Conservation (phyloP, 1,140 invertebrate species). For the Brachionus angularis region DNA sequence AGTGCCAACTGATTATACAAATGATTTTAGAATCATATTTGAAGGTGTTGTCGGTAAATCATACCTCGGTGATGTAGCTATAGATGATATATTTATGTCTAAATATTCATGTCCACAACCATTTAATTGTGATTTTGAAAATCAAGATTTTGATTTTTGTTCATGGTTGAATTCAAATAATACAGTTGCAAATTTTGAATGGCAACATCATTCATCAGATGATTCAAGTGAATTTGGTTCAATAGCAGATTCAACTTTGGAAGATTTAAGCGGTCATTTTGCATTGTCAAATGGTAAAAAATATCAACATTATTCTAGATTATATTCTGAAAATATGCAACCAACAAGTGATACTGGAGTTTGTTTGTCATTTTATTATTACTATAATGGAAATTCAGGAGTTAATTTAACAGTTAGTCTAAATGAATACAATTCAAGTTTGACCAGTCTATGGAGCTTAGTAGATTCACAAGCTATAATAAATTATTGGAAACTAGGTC, state of each 20-base stretch:
- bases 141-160: constrained; percentile 47
- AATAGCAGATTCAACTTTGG: not conserved
- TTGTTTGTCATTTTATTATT: constrained; percentile 49
- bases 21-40: constrained; percentile 18
- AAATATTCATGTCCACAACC: constrained; percentile 47
- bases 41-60: constrained; percentile 19
- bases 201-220: constrained; percentile 34
- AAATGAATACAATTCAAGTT: not conserved
- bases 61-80: constrained; percentile 25
- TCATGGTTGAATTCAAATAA: constrained; percentile 31
- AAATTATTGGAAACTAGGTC: constrained; percentile 7
- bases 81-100: constrained; percentile 46
- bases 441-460: not conserved
- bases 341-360: not conserved
- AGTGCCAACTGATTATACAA: not conserved
- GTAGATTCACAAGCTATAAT: not conserved
- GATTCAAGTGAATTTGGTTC: constrained; percentile 1
- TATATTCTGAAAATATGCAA: constrained; percentile 16
- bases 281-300: constrained; percentile 23
- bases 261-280: constrained; percentile 27
- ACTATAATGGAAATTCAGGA: constrained; percentile 40
- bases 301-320: not conserved
- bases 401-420: constrained; percentile 5
- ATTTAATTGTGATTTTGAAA: constrained; percentile 48
- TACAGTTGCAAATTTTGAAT: constrained; percentile 45